These are phyloP conservation scores for Engystomops pustulosus DNA, from an alignment of 2,113 vertebrate genomes.

Conservation along the genomic window DNA sequence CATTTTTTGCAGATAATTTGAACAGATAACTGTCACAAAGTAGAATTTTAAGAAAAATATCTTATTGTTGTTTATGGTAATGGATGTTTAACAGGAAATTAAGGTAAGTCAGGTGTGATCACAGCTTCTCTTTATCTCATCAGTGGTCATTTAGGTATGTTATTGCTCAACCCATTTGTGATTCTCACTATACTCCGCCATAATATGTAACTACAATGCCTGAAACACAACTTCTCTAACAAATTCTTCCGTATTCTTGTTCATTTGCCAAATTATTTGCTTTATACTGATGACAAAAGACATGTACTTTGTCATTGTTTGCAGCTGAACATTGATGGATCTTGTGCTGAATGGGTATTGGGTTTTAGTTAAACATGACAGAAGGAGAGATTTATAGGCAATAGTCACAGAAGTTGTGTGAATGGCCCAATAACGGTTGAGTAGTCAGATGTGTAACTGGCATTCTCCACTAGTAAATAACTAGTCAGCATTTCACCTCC, in stretches of 20 bases:
- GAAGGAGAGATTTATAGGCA: conserved; percentile 85
- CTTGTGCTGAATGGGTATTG: conserved; percentile 90
- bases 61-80: no score
- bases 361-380: conserved; percentile 88
- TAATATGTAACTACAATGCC: conserved; percentile 2
- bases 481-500: conserved; percentile 65
- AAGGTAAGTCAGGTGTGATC: no score
- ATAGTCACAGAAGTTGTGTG: conserved; percentile 76
- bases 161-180: neutral
- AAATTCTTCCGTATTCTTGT: conserved; percentile 78
- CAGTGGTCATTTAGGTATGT: no score
- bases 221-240: conserved; percentile 67
- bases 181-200: no score
- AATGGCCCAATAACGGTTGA: conserved; percentile 79
- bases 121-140: no score
- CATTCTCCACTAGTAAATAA: conserved; percentile 69
- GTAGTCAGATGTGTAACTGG: conserved; percentile 68
- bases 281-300: conserved; percentile 77
- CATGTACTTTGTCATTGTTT: conserved; percentile 88
- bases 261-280: conserved; percentile 72
- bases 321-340: conserved; percentile 88
- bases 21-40: no score
- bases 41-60: no score
- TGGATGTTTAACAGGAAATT: no score
- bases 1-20: no score